These are phyloP conservation scores for Eristalis arbustorum DNA, from an alignment of 2,888 invertebrate genomes.

Conservation along the genomic window DNA sequence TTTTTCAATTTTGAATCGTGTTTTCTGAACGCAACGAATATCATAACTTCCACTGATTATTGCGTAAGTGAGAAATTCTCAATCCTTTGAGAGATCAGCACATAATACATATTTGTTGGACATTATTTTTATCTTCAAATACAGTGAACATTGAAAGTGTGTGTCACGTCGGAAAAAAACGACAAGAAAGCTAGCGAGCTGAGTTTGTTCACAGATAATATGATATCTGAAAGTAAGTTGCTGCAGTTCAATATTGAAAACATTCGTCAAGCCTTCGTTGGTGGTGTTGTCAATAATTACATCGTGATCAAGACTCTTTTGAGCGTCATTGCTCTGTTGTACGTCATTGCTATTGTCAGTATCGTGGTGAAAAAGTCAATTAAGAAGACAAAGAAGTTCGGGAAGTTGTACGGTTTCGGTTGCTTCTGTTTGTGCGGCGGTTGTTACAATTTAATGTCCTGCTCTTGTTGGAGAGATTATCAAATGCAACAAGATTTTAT, in stretches of 20 bases:
- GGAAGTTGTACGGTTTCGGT: constrained; percentile 23
- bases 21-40: not conserved
- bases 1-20: too few relatives aligned
- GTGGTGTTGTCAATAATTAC: constrained; percentile 28
- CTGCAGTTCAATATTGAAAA: constrained; percentile 44
- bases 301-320: constrained; percentile 17
- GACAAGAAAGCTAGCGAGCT: not conserved
- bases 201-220: constrained; percentile 50
- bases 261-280: constrained; percentile 30
- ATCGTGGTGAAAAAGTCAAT: constrained; percentile 32
- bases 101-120: not conserved
- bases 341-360: constrained; percentile 7
- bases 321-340: constrained; percentile 39
- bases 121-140: not conserved
- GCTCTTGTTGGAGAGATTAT: constrained; percentile 30
- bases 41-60: not conserved
- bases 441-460: constrained; percentile 38
- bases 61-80: constrained; percentile 25
- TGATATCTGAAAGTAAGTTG: constrained; percentile 57
- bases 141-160: constrained; percentile 16
- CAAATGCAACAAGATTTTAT: constrained; percentile 49
- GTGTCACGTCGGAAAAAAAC: not conserved
- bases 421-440: constrained; percentile 6
- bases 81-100: not conserved
- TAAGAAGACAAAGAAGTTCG: constrained; percentile 54